These are phyloP conservation scores for Eremophila alpestris DNA, from an alignment of 2,797 vertebrate genomes.

Conservation along the genomic window DNA sequence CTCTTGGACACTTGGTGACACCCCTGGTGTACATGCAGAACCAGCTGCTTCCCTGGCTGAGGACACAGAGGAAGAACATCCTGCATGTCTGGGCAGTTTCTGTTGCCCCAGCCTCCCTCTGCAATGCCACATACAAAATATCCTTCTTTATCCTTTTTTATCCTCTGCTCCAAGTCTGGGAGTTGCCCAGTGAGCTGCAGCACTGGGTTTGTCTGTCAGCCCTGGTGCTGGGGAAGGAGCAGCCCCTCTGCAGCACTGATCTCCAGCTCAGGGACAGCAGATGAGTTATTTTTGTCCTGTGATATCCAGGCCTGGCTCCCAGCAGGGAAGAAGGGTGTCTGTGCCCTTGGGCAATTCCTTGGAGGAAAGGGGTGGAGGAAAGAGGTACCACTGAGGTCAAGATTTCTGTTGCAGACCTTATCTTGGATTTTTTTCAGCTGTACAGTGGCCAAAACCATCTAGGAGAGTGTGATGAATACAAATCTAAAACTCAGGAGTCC, in stretches of 20 bases:
- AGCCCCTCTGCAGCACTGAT: neutral
- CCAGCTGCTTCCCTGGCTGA: neutral
- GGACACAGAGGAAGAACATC: neutral
- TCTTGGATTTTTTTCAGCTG: neutral
- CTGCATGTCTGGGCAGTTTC: neutral
- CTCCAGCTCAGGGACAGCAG: neutral
- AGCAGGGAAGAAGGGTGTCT: neutral
- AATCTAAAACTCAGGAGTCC: neutral
- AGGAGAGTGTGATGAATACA: neutral
- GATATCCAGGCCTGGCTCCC: neutral
- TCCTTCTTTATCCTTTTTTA: neutral
- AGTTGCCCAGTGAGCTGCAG: neutral
- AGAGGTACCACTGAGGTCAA: neutral
- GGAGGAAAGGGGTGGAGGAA: neutral
- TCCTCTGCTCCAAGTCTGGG: neutral
- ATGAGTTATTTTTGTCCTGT: neutral
- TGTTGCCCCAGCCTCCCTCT: neutral
- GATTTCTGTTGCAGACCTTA: neutral
- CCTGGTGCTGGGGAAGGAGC: neutral
- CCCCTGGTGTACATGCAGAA: neutral
- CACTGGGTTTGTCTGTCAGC: neutral
- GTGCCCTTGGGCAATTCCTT: neutral
- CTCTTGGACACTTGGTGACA: neutral
- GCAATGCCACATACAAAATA: neutral
- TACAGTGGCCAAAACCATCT: neutral